Evolutionary conservation across 2,888 invertebrate species (phyloP).

Genomic region (Iphiclides podalirius): DNA sequence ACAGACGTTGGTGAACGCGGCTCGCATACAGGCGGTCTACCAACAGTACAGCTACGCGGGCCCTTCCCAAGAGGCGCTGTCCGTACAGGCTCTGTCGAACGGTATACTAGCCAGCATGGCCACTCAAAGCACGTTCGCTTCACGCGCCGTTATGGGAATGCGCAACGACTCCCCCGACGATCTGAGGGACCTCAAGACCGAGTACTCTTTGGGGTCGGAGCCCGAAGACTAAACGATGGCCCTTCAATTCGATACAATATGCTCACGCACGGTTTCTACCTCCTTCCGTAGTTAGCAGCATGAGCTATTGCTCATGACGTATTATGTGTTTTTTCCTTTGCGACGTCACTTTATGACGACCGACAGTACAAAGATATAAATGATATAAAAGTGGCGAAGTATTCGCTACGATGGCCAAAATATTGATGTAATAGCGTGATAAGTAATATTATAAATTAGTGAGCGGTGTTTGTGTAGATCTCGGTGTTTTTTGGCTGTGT

Average conservation of each 20-base stretch:
- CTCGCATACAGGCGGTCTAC: slow-evolving; percentile 71
- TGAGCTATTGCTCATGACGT: slow-evolving; percentile 38
- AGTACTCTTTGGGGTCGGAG: slow-evolving; percentile 65
- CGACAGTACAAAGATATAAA: slow-evolving; percentile 18
- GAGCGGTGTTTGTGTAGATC: slow-evolving; percentile 45
- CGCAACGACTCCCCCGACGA: slow-evolving; percentile 66
- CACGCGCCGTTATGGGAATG: slow-evolving; percentile 48
- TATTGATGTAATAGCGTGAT: slow-evolving; percentile 11
- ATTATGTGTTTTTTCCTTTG: slow-evolving; percentile 23
- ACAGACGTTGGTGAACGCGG: slow-evolving; percentile 69
- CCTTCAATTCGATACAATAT: neutral
- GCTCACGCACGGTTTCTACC: slow-evolving; percentile 4
- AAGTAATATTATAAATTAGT: slow-evolving; percentile 26
- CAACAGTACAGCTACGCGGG: slow-evolving; percentile 74
- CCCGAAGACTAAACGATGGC: slow-evolving; percentile 51
- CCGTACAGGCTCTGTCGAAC: slow-evolving; percentile 70
- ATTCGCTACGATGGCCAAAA: slow-evolving; percentile 34
- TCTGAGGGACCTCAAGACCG: slow-evolving; percentile 60
- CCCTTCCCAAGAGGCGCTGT: slow-evolving; percentile 68
- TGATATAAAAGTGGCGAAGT: slow-evolving; percentile 38
- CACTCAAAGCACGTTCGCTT: slow-evolving; percentile 54
- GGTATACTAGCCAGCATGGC: slow-evolving; percentile 70
- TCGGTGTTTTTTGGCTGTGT: slow-evolving; percentile 68
- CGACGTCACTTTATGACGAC: neutral
- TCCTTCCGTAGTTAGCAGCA: slow-evolving; percentile 8